A percentile compares a stretch with the other conserved stretches of the same genome.
Evolutionary conservation across 1,140 invertebrate genomes (phyloP).

Genomic region (Brachystomella parvula): DNA sequence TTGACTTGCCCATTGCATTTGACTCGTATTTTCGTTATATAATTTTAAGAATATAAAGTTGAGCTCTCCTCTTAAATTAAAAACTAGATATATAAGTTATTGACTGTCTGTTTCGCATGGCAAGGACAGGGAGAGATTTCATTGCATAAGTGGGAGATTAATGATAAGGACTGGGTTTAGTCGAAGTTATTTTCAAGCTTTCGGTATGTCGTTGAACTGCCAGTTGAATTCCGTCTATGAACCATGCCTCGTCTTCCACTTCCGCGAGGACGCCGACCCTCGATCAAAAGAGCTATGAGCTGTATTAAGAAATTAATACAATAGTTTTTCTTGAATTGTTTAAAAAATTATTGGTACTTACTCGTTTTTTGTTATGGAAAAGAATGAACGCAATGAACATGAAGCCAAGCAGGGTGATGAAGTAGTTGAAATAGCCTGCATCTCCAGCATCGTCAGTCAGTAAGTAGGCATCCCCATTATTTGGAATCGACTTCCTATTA

Average conservation of each 20-base stretch:
- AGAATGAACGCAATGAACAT: slow-evolving; percentile 13
- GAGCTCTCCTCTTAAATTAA: too few species aligned
- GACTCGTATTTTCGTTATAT: too few species aligned
- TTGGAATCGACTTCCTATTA: too few species aligned
- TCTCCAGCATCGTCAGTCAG: slow-evolving; percentile 8
- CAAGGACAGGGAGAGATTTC: too few species aligned
- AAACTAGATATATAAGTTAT: too few species aligned
- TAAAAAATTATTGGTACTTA: neutral
- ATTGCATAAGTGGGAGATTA: too few species aligned
- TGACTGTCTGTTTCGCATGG: too few species aligned
- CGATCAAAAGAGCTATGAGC: slow-evolving; percentile 27
- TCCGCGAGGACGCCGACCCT: slow-evolving; percentile 15
- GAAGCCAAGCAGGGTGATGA: slow-evolving; percentile 13
- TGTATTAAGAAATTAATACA: slow-evolving; percentile 14
- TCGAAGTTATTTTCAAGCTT: slow-evolving; percentile 29
- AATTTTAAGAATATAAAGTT: too few species aligned
- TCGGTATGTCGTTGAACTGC: slow-evolving; percentile 13
- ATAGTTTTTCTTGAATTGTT: neutral
- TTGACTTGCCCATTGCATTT: too few species aligned
- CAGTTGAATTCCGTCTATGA: neutral
- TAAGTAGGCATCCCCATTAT: neutral
- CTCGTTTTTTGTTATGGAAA: slow-evolving; percentile 26
- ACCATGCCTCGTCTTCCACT: neutral
- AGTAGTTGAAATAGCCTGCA: slow-evolving; percentile 22
- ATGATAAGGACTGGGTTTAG: slow-evolving; percentile 5